Conservation (phyloP, 2,888 invertebrate genomes). For the Hemithea aestivaria region DNA sequence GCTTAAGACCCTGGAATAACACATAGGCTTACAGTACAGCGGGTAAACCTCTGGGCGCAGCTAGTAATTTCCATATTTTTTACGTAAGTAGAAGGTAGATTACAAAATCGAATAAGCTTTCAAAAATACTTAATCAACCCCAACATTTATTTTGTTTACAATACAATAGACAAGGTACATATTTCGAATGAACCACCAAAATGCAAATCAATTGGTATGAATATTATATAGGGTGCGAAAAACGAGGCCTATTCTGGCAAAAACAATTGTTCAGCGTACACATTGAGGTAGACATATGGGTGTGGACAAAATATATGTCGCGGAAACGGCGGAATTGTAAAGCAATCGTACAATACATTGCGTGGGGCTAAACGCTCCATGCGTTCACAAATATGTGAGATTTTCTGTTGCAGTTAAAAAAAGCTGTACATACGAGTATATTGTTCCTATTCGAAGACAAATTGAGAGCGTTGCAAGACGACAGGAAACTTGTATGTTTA, state of each 20-base stretch:
- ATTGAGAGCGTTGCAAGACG: too few relatives aligned
- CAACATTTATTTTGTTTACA: not conserved
- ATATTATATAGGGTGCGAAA: conserved; percentile 16
- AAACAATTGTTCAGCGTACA: conserved; percentile 28
- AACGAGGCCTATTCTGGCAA: conserved; percentile 26
- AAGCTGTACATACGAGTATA: too few relatives aligned
- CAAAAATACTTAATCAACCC: too few relatives aligned
- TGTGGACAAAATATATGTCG: conserved; percentile 32
- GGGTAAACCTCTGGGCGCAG: too few relatives aligned
- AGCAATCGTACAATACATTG: conserved; percentile 30
- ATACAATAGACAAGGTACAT: conserved; percentile 3
- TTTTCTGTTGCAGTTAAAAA: not conserved
- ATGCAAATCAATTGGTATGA: conserved; percentile 14
- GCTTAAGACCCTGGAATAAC: too few relatives aligned
- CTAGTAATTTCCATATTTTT: too few relatives aligned
- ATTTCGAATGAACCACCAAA: conserved; percentile 16
- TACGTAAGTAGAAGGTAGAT: too few relatives aligned
- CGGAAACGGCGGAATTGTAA: conserved; percentile 34
- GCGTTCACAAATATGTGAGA: not conserved
- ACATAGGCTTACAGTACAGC: too few relatives aligned
- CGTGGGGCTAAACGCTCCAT: conserved; percentile 5
- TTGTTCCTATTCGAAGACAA: too few relatives aligned
- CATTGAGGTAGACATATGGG: conserved; percentile 34
- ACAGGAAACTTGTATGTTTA: too few relatives aligned
- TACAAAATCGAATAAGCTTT: too few relatives aligned